Evolutionary conservation across 2,113 vertebrate species (phyloP).

Genomic region (Brachypodius melanocephalos): DNA sequence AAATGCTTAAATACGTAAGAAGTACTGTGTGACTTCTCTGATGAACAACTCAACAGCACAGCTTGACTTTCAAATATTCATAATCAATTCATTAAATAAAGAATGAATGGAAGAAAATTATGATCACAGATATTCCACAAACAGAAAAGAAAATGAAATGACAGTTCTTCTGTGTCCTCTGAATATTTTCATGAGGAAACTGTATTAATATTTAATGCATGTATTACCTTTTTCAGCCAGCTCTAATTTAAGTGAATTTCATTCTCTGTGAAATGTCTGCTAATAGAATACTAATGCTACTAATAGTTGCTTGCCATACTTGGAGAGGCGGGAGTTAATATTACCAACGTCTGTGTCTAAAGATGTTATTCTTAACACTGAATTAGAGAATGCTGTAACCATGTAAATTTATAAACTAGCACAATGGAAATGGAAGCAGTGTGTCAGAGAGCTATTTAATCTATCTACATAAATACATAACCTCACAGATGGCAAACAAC

Average conservation of each 20-base stretch:
- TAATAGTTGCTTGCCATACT: slow-evolving; percentile 1
- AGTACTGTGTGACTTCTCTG: background rate
- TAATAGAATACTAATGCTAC: slow-evolving; percentile 26
- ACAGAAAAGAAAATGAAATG: slow-evolving; percentile 38
- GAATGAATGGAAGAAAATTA: slow-evolving; percentile 43
- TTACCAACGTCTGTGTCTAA: slow-evolving; percentile 1
- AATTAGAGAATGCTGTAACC: slow-evolving; percentile 64
- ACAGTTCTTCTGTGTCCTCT: slow-evolving; percentile 42
- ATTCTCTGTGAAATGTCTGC: background rate
- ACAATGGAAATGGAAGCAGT: slow-evolving; percentile 51
- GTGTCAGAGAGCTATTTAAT: slow-evolving; percentile 39
- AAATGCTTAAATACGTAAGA: slow-evolving; percentile 24
- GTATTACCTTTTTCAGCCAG: background rate
- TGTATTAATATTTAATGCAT: slow-evolving; percentile 41
- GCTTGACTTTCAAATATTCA: slow-evolving; percentile 62
- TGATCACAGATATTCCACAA: slow-evolving; percentile 40
- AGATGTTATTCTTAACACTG: slow-evolving; percentile 63
- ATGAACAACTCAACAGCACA: slow-evolving; percentile 38
- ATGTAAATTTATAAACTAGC: slow-evolving; percentile 69
- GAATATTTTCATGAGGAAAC: slow-evolving; percentile 49
- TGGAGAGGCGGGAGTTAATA: slow-evolving; percentile 11
- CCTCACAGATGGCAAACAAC: slow-evolving; percentile 34
- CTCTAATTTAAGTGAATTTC: slow-evolving; percentile 25
- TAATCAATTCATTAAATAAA: slow-evolving; percentile 55
- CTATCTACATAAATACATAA: slow-evolving; percentile 32